Evolutionary conservation across 35 echinoderm and acorn worm species (phyloP).

Genomic region (Hemicentrotus pulcherrimus): DNA sequence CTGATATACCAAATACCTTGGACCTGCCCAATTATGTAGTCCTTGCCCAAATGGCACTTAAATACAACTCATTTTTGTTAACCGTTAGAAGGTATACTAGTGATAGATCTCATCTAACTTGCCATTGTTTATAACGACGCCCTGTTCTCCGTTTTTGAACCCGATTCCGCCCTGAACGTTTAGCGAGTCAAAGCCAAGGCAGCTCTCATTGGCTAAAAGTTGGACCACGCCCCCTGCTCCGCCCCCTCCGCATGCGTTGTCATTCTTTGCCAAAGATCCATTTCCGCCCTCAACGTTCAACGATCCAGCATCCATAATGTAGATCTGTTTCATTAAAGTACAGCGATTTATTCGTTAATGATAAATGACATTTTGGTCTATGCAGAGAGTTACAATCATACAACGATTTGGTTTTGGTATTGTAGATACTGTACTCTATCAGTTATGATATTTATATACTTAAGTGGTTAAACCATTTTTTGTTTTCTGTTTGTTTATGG

Average conservation of each 20-base stretch:
- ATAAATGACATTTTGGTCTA: no score
- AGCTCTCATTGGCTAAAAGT: neutral
- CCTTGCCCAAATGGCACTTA: no score
- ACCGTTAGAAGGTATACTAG: no score
- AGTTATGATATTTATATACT: no score
- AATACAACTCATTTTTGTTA: no score
- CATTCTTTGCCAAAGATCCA: neutral
- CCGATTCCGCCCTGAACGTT: neutral
- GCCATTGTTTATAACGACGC: neutral
- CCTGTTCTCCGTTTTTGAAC: neutral
- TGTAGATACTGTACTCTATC: no score
- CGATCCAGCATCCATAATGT: neutral
- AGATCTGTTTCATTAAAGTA: constrained; percentile 24
- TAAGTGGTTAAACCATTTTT: no score
- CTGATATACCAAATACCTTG: no score
- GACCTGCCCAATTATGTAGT: no score
- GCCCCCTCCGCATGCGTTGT: constrained; percentile 34
- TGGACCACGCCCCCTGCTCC: constrained; percentile 53
- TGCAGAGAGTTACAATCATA: no score
- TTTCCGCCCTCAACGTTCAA: constrained; percentile 46
- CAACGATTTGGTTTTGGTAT: no score
- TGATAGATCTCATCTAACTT: neutral
- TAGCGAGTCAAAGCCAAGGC: neutral
- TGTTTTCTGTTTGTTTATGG: no score
- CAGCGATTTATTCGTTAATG: neutral